phyloP scores from a whole-genome alignment of 2,888 invertebrate species.

The Agrochola circellaris region DNA sequence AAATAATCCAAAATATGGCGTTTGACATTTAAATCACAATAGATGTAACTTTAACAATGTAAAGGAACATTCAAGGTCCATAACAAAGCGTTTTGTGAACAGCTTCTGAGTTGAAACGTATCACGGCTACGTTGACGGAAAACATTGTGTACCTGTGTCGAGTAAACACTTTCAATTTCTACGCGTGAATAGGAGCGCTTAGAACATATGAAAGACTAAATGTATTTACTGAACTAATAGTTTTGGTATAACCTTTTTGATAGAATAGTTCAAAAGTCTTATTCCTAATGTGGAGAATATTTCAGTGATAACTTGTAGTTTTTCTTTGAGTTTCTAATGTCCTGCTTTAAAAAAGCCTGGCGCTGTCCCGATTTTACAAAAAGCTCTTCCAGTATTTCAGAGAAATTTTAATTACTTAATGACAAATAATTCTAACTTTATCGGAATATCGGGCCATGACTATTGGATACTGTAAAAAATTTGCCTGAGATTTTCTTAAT shows the following conservation, averaged over 20 bases:
- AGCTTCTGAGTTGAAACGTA: slow-evolving; percentile 53
- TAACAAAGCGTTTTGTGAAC: slow-evolving; percentile 49
- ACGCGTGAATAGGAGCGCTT: slow-evolving; percentile 18
- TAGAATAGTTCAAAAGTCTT: background rate
- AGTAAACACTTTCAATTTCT: slow-evolving; percentile 51
- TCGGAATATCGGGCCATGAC: background rate
- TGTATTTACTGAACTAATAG: slow-evolving; percentile 27
- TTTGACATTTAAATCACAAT: slow-evolving; percentile 59
- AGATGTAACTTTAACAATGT: slow-evolving; percentile 51
- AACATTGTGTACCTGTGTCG: slow-evolving; percentile 31
- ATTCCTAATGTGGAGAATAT: background rate
- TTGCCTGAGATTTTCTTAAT: background rate
- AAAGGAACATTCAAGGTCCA: slow-evolving; percentile 53
- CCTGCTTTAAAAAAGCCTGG: background rate
- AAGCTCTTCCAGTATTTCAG: background rate
- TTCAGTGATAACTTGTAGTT: background rate
- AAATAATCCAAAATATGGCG: slow-evolving; percentile 26
- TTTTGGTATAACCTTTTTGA: background rate
- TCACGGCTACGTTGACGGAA: slow-evolving; percentile 32
- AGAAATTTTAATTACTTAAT: background rate
- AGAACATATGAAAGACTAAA: slow-evolving; percentile 13
- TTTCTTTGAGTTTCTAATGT: too few species aligned
- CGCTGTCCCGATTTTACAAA: slow-evolving; percentile 10
- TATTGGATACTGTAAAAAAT: background rate
- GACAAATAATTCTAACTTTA: background rate